Conservation (phyloP, 2,888 invertebrate genomes). For the Cantharis rustica region DNA sequence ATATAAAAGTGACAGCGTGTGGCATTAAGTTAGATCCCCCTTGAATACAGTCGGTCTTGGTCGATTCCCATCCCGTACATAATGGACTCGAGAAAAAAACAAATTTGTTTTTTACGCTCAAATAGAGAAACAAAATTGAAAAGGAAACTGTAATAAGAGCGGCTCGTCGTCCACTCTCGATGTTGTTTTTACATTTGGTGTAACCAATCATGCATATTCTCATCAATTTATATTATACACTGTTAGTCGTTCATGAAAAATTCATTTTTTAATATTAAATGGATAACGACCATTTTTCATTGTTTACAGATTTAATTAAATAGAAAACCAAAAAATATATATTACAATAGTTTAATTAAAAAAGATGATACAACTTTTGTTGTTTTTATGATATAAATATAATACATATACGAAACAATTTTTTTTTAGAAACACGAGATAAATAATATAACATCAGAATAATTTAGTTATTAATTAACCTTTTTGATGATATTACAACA, state of each 20-base stretch:
- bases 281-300: conserved; percentile 9
- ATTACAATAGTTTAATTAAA: not conserved
- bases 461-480: not conserved
- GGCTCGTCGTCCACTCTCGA: conserved; percentile 37
- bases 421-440: not conserved
- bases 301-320: conserved; percentile 19
- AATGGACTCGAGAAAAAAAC: conserved; percentile 54
- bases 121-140: conserved; percentile 55
- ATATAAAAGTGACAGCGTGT: not conserved
- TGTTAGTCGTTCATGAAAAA: conserved; percentile 33
- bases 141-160: conserved; percentile 52
- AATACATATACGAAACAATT: not conserved
- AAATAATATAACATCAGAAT: not conserved
- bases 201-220: conserved; percentile 46
- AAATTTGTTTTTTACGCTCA: conserved; percentile 55
- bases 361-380: not conserved
- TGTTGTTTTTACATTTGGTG: conserved; percentile 45
- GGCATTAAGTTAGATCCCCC: conserved; percentile 17
- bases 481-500: not conserved
- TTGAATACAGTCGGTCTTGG: conserved; percentile 28
- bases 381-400: not conserved
- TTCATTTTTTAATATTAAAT: conserved; percentile 20
- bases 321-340: conserved; percentile 7
- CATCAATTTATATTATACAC: conserved; percentile 41
- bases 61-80: conserved; percentile 38